Percentiles rank a stretch among this genome's conserved stretches.
These are phyloP conservation scores for Lepisosteus osseus DNA, from an alignment of 2,113 vertebrate species.

Conservation along the genomic window DNA sequence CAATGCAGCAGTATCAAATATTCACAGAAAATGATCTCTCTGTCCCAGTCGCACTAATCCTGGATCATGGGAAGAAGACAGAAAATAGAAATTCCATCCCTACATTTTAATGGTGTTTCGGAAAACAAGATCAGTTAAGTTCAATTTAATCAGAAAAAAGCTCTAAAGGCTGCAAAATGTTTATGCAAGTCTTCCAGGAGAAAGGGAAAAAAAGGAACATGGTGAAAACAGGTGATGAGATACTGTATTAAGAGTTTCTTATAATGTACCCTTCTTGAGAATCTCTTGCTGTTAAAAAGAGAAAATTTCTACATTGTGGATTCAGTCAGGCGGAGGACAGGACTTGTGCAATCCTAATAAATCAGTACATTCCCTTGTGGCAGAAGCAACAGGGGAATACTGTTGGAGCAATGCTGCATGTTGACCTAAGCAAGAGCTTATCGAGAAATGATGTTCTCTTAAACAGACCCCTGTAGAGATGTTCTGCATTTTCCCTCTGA, in stretches of 20 bases:
- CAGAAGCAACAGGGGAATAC: slow-evolving; percentile 79
- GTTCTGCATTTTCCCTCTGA: slow-evolving; percentile 72
- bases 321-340: slow-evolving; percentile 83
- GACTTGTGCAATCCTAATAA: slow-evolving; percentile 84
- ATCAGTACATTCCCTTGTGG: slow-evolving; percentile 85
- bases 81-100: slow-evolving; percentile 4
- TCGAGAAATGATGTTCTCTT: slow-evolving; percentile 84
- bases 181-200: not conserved
- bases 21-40: slow-evolving; percentile 3
- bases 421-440: slow-evolving; percentile 73
- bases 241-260: slow-evolving; percentile 33
- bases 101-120: slow-evolving; percentile 11
- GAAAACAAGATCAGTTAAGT: not conserved
- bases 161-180: slow-evolving; percentile 14
- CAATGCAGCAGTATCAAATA: slow-evolving; percentile 6
- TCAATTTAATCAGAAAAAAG: slow-evolving; percentile 15
- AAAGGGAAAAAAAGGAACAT: slow-evolving; percentile 2
- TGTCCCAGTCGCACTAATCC: slow-evolving; percentile 1
- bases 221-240: slow-evolving; percentile 10
- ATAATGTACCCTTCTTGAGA: slow-evolving; percentile 46
- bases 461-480: slow-evolving; percentile 77
- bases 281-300: slow-evolving; percentile 39
- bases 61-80: slow-evolving; percentile 3
- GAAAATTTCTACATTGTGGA: slow-evolving; percentile 71
- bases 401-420: slow-evolving; percentile 54